A percentile compares a stretch with the other conserved stretches of the same genome.
phyloP scores from a whole-genome alignment of 1,140 invertebrate species.

The Aradophagus sp. region DNA sequence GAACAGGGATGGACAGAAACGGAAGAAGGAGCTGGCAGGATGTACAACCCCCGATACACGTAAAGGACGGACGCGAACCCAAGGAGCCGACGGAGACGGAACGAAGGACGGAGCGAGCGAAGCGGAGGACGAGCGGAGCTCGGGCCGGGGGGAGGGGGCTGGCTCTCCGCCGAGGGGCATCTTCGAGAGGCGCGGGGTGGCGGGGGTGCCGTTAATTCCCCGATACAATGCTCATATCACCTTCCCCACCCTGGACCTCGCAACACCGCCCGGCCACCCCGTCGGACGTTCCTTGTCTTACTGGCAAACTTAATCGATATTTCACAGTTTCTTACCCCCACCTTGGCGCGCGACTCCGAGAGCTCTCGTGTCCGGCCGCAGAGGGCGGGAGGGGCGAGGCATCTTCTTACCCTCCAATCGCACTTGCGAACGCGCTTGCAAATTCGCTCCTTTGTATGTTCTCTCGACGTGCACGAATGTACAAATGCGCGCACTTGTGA shows the following conservation, averaged over 20 bases:
- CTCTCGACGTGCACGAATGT: constrained; percentile 46
- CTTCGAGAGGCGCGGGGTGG: constrained; percentile 23
- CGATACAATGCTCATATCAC: constrained; percentile 77
- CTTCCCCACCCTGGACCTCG: constrained; percentile 61
- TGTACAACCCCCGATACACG: constrained; percentile 43
- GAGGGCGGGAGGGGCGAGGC: constrained; percentile 61
- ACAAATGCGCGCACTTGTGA: constrained; percentile 42
- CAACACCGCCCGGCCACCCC: constrained; percentile 58
- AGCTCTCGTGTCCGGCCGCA: constrained; percentile 72
- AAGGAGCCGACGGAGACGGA: constrained; percentile 23
- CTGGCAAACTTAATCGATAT: constrained; percentile 76
- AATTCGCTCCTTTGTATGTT: constrained; percentile 56
- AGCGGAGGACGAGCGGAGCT: constrained; percentile 20
- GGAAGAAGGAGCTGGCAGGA: constrained; percentile 46
- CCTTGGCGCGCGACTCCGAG: constrained; percentile 49
- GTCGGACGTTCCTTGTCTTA: constrained; percentile 75
- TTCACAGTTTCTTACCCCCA: constrained; percentile 76
- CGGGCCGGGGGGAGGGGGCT: constrained; percentile 32
- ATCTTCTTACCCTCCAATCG: constrained; percentile 71
- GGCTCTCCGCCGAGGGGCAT: constrained; percentile 43
- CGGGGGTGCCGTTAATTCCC: constrained; percentile 73
- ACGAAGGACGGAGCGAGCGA: too few species aligned
- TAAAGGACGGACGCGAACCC: constrained; percentile 26
- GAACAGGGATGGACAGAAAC: constrained; percentile 39
- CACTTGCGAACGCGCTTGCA: constrained; percentile 61